Percentiles rank a stretch among this genome's conserved stretches.
Conservation (phyloP, 1,140 invertebrate species). For the Scaptomyza graminum region DNA sequence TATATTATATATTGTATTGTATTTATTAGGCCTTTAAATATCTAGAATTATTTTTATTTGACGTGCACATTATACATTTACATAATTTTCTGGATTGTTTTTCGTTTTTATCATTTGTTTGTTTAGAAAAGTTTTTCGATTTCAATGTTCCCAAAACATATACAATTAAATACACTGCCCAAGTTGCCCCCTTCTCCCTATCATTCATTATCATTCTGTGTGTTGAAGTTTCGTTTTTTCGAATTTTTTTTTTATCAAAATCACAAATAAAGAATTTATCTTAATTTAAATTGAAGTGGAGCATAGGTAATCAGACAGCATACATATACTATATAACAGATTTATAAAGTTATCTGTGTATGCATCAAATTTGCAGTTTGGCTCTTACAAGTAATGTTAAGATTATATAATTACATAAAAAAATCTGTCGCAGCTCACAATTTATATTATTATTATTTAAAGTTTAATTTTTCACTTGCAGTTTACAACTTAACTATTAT, state of each 20-base stretch:
- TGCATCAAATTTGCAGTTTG: constrained; percentile 43
- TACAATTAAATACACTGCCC: constrained; percentile 75
- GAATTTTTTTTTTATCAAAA: constrained; percentile 37
- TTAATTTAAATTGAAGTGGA: constrained; percentile 20
- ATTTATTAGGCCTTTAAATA: constrained; percentile 80
- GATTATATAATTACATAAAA: constrained; percentile 73
- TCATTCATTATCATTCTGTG: constrained; percentile 25
- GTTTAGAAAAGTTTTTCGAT: constrained; percentile 67
- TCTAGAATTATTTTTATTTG: constrained; percentile 81
- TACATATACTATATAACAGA: constrained; percentile 33
- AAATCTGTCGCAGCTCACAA: constrained; percentile 48
- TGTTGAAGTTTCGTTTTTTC: constrained; percentile 25
- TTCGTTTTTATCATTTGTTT: constrained; percentile 32
- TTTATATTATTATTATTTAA: constrained; percentile 14
- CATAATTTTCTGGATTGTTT: constrained; percentile 65
- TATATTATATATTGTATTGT: constrained; percentile 63
- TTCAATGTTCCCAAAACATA: constrained; percentile 75
- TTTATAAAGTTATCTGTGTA: constrained; percentile 22
- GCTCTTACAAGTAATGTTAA: constrained; percentile 64
- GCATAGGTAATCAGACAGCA: constrained; percentile 19
- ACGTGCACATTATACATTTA: constrained; percentile 82
- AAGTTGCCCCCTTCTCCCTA: constrained; percentile 43
- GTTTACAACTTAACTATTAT: constrained; percentile 30
- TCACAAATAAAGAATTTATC: constrained; percentile 35
- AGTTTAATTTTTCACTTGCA: neutral